These are phyloP conservation scores for Litoditis marina DNA, from an alignment of 2,888 invertebrate species.

Conservation along the genomic window DNA sequence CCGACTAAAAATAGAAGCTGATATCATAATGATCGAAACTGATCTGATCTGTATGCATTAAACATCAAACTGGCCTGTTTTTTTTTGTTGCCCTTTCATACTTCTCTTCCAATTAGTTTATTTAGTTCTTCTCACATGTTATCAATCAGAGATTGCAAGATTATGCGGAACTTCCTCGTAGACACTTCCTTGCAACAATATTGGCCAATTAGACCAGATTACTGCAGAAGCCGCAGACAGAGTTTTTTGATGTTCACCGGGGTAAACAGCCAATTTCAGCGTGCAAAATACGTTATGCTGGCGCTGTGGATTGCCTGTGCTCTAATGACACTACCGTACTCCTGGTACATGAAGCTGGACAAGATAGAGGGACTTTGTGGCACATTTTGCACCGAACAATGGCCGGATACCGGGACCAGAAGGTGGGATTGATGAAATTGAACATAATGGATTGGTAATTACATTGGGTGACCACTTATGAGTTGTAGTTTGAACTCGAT, in stretches of 20 bases:
- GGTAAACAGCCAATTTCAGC: conserved; percentile 4
- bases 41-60: too few relatives aligned
- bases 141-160: background rate
- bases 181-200: background rate
- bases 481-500: too few relatives aligned
- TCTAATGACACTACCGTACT: conserved; percentile 18
- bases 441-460: too few relatives aligned
- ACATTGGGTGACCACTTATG: background rate
- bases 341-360: conserved; percentile 18
- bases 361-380: conserved; percentile 16
- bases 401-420: conserved; percentile 13
- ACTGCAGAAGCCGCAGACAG: too few relatives aligned
- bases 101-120: too few relatives aligned
- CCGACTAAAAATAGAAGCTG: too few relatives aligned
- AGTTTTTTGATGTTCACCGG: too few relatives aligned
- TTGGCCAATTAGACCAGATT: background rate
- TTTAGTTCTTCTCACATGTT: too few relatives aligned
- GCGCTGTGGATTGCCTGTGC: conserved; percentile 11
- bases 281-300: conserved; percentile 15
- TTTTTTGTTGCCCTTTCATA: too few relatives aligned
- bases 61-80: too few relatives aligned
- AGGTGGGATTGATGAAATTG: too few relatives aligned
- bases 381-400: conserved; percentile 18
- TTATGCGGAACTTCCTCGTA: background rate
- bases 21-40: too few relatives aligned